Evolutionary conservation across 2,113 vertebrate species (phyloP).

Genomic region (Salminus brasiliensis): DNA sequence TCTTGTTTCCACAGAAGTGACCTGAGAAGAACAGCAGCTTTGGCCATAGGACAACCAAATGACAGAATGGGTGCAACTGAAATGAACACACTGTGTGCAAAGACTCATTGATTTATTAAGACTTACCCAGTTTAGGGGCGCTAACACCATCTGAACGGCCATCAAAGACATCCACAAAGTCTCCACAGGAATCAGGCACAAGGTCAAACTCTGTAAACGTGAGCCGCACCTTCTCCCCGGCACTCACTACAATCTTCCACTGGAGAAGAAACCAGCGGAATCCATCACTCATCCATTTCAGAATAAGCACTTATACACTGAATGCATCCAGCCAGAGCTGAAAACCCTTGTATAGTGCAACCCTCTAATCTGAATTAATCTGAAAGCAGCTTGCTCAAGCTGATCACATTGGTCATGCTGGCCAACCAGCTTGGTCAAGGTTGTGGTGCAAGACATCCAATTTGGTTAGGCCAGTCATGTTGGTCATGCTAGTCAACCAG

Average conservation of each 20-base stretch:
- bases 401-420: no score
- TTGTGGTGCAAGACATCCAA: no score
- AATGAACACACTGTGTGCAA: background rate
- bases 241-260: conserved; percentile 71
- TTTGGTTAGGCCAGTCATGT: no score
- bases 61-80: background rate
- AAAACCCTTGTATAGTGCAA: no score
- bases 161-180: conserved; percentile 76
- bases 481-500: no score
- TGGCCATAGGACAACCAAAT: background rate
- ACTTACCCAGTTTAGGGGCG: conserved; percentile 63
- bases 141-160: conserved; percentile 53
- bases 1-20: conserved; percentile 67
- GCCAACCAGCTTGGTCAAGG: no score
- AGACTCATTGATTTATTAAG: background rate
- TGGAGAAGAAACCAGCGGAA: conserved; percentile 39
- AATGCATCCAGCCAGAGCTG: background rate
- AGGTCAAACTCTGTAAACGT: conserved; percentile 75
- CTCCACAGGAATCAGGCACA: conserved; percentile 71
- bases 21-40: conserved; percentile 39
- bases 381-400: no score
- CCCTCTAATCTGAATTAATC: no score
- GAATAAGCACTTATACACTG: background rate
- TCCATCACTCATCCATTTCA: background rate
- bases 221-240: conserved; percentile 66